Percentiles rank a stretch among this genome's conserved stretches.
phyloP scores from a whole-genome alignment of 2,797 vertebrate genomes.

The Aphelocoma californica region DNA sequence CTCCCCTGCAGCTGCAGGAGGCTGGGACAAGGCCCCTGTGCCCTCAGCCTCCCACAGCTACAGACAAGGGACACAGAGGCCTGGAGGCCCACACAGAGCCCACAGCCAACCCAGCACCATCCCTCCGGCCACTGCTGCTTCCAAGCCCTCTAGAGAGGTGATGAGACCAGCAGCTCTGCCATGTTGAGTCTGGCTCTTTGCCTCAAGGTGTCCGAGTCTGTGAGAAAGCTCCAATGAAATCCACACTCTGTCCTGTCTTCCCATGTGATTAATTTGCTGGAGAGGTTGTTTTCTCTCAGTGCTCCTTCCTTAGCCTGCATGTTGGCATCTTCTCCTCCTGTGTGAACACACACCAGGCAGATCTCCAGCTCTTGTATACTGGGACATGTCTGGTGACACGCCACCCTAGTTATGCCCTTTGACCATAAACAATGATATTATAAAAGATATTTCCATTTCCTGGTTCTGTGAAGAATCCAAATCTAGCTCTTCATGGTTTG shows the following conservation, averaged over 20 bases:
- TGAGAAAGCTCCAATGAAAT: neutral
- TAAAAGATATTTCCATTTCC: neutral
- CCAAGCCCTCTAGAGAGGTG: neutral
- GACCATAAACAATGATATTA: neutral
- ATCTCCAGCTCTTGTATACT: neutral
- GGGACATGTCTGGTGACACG: neutral
- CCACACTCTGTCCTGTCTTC: neutral
- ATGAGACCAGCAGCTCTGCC: rapidly evolving
- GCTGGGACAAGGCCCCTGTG: neutral
- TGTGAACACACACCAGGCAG: neutral
- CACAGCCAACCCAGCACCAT: rapidly evolving
- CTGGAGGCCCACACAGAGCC: neutral
- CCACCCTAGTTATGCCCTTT: neutral
- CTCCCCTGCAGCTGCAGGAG: neutral
- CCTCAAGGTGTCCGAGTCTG: neutral
- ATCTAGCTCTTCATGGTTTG: neutral
- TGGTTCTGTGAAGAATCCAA: neutral
- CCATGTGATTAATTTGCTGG: neutral
- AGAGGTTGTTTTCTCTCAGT: neutral
- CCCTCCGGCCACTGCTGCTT: neutral
- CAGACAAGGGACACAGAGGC: neutral
- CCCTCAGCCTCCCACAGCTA: neutral
- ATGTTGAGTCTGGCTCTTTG: neutral
- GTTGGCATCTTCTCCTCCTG: neutral
- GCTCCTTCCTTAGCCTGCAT: neutral